Conservation (phyloP, 35 echinoderm and acorn worm genomes). For the Amphiura filiformis region DNA sequence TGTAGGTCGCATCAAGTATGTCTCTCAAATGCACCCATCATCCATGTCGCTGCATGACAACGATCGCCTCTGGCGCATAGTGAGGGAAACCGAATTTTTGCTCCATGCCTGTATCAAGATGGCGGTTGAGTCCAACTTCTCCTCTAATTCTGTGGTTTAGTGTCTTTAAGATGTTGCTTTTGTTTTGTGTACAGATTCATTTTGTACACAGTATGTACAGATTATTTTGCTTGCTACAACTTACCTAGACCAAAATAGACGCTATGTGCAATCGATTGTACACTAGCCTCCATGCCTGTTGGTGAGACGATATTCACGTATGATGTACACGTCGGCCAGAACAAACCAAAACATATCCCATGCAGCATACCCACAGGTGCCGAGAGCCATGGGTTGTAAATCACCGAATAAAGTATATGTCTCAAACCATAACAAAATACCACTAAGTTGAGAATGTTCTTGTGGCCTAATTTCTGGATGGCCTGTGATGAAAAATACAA, state of each 20-base stretch:
- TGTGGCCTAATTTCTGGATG: constrained; percentile 44
- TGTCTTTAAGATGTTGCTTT: no score
- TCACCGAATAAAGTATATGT: constrained; percentile 47
- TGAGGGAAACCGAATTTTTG: no score
- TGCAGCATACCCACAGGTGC: constrained; percentile 53
- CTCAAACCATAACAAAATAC: constrained; percentile 64
- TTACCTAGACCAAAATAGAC: constrained; percentile 57
- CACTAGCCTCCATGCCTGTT: constrained; percentile 56
- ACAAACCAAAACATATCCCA: constrained; percentile 58
- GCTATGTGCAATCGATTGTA: constrained; percentile 46
- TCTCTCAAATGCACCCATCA: no score
- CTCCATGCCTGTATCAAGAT: no score
- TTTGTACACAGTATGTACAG: no score
- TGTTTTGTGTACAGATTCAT: no score
- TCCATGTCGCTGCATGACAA: neutral
- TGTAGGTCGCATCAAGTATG: no score
- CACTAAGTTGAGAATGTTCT: constrained; percentile 39
- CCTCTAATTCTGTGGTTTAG: no score
- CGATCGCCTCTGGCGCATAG: no score
- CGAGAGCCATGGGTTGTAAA: constrained; percentile 49
- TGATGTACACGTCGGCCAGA: constrained; percentile 48
- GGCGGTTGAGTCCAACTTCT: no score
- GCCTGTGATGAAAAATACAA: constrained; percentile 50
- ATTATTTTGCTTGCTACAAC: constrained; percentile 6
- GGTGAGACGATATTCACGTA: constrained; percentile 61